A percentile compares a stretch with the other conserved stretches of the same genome.
Conservation (phyloP, 1,140 invertebrate species). For the Fopius arisanus region DNA sequence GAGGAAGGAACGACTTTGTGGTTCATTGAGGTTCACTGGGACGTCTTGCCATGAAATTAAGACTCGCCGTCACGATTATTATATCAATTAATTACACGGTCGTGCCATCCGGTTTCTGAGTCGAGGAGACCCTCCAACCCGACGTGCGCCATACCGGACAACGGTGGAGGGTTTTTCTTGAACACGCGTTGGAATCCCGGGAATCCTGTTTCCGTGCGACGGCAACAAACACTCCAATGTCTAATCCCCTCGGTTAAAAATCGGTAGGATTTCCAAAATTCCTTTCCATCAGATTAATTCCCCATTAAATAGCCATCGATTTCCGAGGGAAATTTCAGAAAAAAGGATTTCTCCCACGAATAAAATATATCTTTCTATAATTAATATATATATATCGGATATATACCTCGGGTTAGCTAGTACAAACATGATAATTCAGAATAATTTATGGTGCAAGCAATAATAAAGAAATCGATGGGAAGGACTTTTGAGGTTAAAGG, state of each 20-base stretch:
- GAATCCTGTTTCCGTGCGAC: constrained; percentile 41
- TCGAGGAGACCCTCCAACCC: constrained; percentile 23
- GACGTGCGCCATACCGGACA: neutral
- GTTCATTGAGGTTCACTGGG: constrained; percentile 12
- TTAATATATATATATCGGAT: too few relatives aligned
- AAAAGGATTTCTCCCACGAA: too few relatives aligned
- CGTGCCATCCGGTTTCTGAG: constrained; percentile 53
- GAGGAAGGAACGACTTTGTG: neutral
- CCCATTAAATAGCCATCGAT: neutral
- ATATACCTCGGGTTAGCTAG: too few relatives aligned
- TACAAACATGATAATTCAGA: too few relatives aligned
- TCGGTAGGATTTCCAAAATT: neutral
- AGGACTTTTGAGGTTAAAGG: too few relatives aligned
- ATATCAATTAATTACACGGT: constrained; percentile 56
- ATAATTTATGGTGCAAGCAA: too few relatives aligned
- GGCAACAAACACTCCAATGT: constrained; percentile 42
- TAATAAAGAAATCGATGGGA: too few relatives aligned
- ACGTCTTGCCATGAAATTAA: constrained; percentile 47
- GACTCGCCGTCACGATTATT: constrained; percentile 53
- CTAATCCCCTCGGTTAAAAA: constrained; percentile 33
- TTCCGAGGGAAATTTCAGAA: neutral
- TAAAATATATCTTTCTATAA: too few relatives aligned
- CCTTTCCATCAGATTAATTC: neutral
- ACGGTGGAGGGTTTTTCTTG: constrained; percentile 16
- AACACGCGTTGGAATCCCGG: constrained; percentile 34